Evolutionary conservation across 1,140 invertebrate genomes (phyloP).

Genomic region (Fopius arisanus): DNA sequence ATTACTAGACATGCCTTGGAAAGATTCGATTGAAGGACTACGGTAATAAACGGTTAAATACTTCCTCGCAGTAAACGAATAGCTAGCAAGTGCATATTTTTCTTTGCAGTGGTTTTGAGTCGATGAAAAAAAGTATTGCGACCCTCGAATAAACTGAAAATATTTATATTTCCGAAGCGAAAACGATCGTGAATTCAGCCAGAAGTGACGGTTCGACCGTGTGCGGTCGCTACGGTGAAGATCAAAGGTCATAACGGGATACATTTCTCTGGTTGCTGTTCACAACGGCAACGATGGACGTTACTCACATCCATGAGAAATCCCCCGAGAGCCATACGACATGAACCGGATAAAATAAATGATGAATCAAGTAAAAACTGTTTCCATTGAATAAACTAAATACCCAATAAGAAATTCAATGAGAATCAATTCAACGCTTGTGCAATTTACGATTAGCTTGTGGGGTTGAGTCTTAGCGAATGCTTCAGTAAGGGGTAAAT

Average conservation of each 20-base stretch:
- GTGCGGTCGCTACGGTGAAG: not conserved
- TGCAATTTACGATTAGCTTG: too few species aligned
- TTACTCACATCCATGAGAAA: not conserved
- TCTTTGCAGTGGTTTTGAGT: too few species aligned
- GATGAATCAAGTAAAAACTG: not conserved
- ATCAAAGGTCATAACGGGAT: constrained; percentile 28
- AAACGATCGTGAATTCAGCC: not conserved
- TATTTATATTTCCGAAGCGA: not conserved
- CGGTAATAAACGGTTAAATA: too few species aligned
- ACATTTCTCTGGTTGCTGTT: constrained; percentile 16
- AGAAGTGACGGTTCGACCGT: not conserved
- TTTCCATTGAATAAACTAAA: not conserved
- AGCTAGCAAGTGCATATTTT: too few species aligned
- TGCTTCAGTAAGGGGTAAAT: constrained; percentile 17
- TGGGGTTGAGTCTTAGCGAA: not conserved
- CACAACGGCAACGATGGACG: not conserved
- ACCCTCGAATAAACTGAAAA: too few species aligned
- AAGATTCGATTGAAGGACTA: too few species aligned
- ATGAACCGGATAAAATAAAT: constrained; percentile 6
- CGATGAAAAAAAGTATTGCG: too few species aligned
- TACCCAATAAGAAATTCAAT: not conserved
- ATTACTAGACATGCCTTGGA: too few species aligned
- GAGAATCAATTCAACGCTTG: too few species aligned
- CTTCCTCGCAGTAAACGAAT: too few species aligned
- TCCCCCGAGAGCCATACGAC: not conserved